These are phyloP conservation scores for Paguma larvata DNA, from an alignment of 2,797 vertebrate genomes.

Conservation along the genomic window DNA sequence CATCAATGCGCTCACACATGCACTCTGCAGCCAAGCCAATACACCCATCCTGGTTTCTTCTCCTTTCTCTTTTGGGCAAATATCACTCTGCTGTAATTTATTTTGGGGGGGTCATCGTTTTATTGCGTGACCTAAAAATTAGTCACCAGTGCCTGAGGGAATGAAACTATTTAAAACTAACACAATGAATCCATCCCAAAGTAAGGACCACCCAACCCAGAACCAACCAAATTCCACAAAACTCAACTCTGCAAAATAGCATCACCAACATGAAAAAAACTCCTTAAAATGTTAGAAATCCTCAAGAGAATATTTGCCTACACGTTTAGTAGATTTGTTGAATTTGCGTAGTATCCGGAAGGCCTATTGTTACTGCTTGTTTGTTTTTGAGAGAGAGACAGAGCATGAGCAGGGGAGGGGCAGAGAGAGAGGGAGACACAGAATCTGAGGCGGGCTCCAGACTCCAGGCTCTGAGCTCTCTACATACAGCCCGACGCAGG, in stretches of 20 bases:
- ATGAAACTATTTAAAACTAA: neutral
- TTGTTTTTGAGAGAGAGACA: too few relatives aligned
- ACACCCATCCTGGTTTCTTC: neutral
- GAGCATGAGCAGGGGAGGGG: too few relatives aligned
- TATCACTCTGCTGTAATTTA: neutral
- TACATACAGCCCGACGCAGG: too few relatives aligned
- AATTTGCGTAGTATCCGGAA: neutral
- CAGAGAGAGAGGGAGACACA: too few relatives aligned
- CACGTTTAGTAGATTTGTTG: neutral
- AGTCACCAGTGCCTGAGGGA: neutral
- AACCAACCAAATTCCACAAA: neutral
- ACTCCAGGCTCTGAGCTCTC: too few relatives aligned
- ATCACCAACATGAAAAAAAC: neutral
- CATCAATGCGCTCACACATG: neutral
- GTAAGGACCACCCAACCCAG: neutral
- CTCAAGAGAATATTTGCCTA: neutral
- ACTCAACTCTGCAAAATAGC: neutral
- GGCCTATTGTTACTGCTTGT: neutral
- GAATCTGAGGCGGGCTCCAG: too few relatives aligned
- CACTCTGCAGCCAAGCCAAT: neutral
- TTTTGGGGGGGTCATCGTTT: neutral
- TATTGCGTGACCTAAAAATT: neutral
- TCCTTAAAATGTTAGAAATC: neutral
- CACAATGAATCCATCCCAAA: neutral
- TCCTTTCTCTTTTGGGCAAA: neutral